Evolutionary conservation across 2,888 invertebrate genomes (phyloP).

Genomic region (Busseola fusca): DNA sequence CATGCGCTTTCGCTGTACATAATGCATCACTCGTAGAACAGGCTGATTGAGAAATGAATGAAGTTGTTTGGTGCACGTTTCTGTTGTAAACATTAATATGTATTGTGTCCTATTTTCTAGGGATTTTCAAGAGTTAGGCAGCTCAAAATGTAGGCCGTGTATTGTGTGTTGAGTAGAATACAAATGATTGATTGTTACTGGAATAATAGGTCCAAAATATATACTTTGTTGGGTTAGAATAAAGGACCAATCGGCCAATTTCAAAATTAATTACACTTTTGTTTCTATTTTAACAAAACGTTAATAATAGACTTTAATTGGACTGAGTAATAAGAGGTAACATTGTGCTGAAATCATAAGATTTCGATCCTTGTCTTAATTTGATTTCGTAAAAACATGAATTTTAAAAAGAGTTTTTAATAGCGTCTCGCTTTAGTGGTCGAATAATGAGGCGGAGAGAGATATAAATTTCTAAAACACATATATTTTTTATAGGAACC

Average conservation of each 20-base stretch:
- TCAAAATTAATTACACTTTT: constrained; percentile 31
- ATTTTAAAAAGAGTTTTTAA: constrained; percentile 33
- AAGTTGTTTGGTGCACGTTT: constrained; percentile 52
- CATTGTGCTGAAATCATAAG: constrained; percentile 23
- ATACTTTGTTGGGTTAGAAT: constrained; percentile 22
- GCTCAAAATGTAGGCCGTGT: constrained; percentile 2
- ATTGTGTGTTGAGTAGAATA: constrained; percentile 1
- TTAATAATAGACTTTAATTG: constrained; percentile 26
- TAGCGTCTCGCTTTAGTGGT: not conserved
- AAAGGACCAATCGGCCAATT: constrained; percentile 21
- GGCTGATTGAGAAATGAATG: constrained; percentile 35
- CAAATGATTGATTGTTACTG: constrained; percentile 16
- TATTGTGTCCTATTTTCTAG: not conserved
- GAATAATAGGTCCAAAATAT: constrained; percentile 10
- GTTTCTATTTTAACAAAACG: constrained; percentile 30
- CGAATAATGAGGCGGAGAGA: not conserved
- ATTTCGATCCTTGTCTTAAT: constrained; percentile 15
- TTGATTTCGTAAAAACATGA: constrained; percentile 34
- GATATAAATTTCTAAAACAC: not conserved
- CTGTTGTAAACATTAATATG: constrained; percentile 24
- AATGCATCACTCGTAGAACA: constrained; percentile 39
- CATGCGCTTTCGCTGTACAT: constrained; percentile 75
- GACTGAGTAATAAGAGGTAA: constrained; percentile 4
- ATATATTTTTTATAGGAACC: not conserved
- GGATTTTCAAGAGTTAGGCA: not conserved